Evolutionary conservation across 2,888 invertebrate species (phyloP).

Genomic region (Dasysyrphus albostriatus): DNA sequence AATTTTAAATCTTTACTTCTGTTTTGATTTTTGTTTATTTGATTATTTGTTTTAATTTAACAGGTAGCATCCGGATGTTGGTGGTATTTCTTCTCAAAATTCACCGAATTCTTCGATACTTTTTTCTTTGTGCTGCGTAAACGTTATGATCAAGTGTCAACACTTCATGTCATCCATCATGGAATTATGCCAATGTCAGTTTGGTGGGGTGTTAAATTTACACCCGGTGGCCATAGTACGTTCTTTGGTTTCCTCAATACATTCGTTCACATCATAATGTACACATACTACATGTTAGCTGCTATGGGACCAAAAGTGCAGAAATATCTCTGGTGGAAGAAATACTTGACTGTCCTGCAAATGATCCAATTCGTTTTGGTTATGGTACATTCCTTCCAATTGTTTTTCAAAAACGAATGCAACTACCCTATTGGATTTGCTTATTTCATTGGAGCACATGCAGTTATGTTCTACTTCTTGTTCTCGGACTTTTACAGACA

Average conservation of each 20-base stretch:
- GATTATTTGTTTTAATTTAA: slow-evolving; percentile 42
- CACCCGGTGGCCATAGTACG: slow-evolving; percentile 95
- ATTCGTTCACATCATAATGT: slow-evolving; percentile 98
- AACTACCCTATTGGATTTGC: slow-evolving; percentile 94
- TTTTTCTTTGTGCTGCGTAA: slow-evolving; percentile 97
- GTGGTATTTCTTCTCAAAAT: slow-evolving; percentile 98
- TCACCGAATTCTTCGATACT: slow-evolving; percentile 96
- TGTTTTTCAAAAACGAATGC: slow-evolving; percentile 92
- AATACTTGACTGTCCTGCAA: slow-evolving; percentile 94
- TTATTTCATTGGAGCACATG: slow-evolving; percentile 96
- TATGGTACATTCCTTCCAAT: slow-evolving; percentile 94
- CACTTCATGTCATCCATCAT: slow-evolving; percentile 97
- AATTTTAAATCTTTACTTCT: neutral
- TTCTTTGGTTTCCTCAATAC: slow-evolving; percentile 97
- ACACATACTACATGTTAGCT: slow-evolving; percentile 94
- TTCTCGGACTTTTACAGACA: slow-evolving; percentile 96
- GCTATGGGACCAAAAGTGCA: slow-evolving; percentile 94
- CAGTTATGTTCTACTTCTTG: slow-evolving; percentile 95
- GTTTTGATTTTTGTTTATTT: slow-evolving; percentile 18
- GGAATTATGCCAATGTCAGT: slow-evolving; percentile 97
- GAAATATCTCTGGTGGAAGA: slow-evolving; percentile 98
- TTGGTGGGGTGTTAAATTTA: slow-evolving; percentile 95
- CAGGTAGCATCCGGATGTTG: slow-evolving; percentile 94
- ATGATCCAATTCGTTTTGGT: slow-evolving; percentile 96
- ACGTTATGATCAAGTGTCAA: slow-evolving; percentile 95